Evolutionary conservation across 2,888 invertebrate genomes (phyloP).

Genomic region (Schrankia costaestrigalis): DNA sequence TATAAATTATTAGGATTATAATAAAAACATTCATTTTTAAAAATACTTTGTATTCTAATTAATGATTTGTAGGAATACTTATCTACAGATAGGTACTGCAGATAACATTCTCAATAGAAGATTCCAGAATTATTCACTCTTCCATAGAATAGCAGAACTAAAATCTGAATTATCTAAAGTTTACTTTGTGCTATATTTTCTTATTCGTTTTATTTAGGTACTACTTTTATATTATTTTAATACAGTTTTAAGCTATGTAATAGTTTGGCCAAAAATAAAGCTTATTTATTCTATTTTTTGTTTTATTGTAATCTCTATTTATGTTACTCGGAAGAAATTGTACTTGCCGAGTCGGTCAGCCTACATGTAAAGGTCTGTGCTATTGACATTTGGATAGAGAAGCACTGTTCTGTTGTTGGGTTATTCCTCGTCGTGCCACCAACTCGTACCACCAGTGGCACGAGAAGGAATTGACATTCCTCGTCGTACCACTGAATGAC

Average conservation of each 20-base stretch:
- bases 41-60: conserved; percentile 24
- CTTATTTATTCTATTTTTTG: conserved; percentile 71
- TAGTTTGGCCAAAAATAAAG: conserved; percentile 80
- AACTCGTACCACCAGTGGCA: too few relatives aligned
- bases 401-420: too few relatives aligned
- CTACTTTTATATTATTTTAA: conserved; percentile 49
- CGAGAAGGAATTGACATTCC: too few relatives aligned
- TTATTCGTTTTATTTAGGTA: conserved; percentile 35
- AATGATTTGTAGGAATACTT: conserved; percentile 16
- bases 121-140: conserved; percentile 4
- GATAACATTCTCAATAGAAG: not conserved
- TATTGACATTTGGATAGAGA: too few relatives aligned
- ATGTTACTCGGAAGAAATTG: too few relatives aligned
- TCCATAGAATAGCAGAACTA: conserved; percentile 3
- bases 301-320: conserved; percentile 23
- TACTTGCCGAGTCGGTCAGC: too few relatives aligned
- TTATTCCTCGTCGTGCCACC: too few relatives aligned
- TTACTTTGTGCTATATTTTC: conserved; percentile 28
- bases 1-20: conserved; percentile 40
- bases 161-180: conserved; percentile 5
- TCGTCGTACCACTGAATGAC: too few relatives aligned
- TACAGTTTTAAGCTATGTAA: conserved; percentile 69
- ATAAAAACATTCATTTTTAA: conserved; percentile 24
- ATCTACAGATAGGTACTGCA: too few relatives aligned
- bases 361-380: too few relatives aligned